Base-by-base conservation (phyloP, 1,140 invertebrate genomes). In the Hylyphantes graminicola region DNA sequence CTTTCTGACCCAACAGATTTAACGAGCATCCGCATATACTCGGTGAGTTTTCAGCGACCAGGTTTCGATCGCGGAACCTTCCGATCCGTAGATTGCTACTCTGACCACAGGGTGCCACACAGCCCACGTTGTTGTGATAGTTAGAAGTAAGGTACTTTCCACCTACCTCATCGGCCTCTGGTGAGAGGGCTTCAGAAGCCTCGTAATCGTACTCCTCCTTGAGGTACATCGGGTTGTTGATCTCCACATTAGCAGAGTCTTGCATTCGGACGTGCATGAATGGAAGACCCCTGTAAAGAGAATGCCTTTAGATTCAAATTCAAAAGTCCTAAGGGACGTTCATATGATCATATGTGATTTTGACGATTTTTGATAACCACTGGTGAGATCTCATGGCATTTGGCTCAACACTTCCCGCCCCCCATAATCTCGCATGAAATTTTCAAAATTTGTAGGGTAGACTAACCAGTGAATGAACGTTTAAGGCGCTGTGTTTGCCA, bases 221-320 rank as follows among this genome's bases (percentile, higher is more conserved):
- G 80, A 94, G 91, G 89, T 95, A 96, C 91, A 96, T 95, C 12
- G 95, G 95, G 90, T 96, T 96, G 88, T 90, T 93, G 78, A 95
- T 94, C 90, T 95, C 95, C 87, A 95, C 92, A 80, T 91, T 91
- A 9, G 87, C 87, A 89, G 94, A 94, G 88, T 95, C 94, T 78
- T 94, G 91, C 88, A 96, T 93, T 15, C 94, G 91, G 53, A 94
- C 93, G 90, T 96, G 95, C 85, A 93, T 92, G 89, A 96, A 96
- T 53, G 93, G 91, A 86, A 91, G 90, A 48, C 92, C 92, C 87
- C 92, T 93, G 55, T 12, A 77, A 74, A 53, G 81, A 70, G 50
- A 51, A 63, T 15, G 35, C 35, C 5, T 35, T 35, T 35, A 35
- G 35, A 5, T 35, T 35, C 35, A 48, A 59, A 54, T 51, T 65